Percentiles rank a stretch among this genome's conserved stretches.
These are phyloP conservation scores for Drosophila fuyamai DNA, from an alignment of 1,140 invertebrate genomes.

Conservation along the genomic window DNA sequence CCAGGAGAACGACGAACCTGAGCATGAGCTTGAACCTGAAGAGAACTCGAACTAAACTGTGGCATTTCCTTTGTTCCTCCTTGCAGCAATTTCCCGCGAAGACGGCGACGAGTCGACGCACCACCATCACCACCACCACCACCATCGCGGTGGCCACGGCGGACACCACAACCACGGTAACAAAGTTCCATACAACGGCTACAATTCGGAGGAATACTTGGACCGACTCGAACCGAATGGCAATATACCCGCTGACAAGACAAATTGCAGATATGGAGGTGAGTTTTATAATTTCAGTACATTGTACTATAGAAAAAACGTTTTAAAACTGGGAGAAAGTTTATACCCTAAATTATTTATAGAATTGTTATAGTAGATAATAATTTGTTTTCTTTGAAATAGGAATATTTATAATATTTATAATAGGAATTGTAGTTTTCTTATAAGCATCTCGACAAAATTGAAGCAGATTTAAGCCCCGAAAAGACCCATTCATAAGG, in stretches of 20 bases:
- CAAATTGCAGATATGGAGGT: conserved; percentile 84
- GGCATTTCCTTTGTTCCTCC: conserved; percentile 35
- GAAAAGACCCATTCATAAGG: conserved; percentile 66
- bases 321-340: no score
- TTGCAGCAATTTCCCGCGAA: conserved; percentile 91
- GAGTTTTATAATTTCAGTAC: conserved; percentile 25
- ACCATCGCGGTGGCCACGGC: conserved; percentile 81
- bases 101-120: conserved; percentile 88
- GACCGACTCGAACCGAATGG: conserved; percentile 95
- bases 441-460: not conserved
- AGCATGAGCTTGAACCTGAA: not conserved
- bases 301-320: no score
- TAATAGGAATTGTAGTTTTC: no score
- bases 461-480: conserved; percentile 34
- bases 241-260: conserved; percentile 88
- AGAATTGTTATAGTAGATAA: no score
- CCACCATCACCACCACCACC: conserved; percentile 77
- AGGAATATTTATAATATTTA: no score
- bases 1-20: not conserved
- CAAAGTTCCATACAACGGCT: conserved; percentile 93
- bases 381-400: not conserved
- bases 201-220: conserved; percentile 94
- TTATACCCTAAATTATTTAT: no score
- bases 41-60: conserved; percentile 35
- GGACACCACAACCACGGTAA: conserved; percentile 85